These are phyloP conservation scores for Maniola hyperantus DNA, from an alignment of 2,888 invertebrate species.

Conservation along the genomic window DNA sequence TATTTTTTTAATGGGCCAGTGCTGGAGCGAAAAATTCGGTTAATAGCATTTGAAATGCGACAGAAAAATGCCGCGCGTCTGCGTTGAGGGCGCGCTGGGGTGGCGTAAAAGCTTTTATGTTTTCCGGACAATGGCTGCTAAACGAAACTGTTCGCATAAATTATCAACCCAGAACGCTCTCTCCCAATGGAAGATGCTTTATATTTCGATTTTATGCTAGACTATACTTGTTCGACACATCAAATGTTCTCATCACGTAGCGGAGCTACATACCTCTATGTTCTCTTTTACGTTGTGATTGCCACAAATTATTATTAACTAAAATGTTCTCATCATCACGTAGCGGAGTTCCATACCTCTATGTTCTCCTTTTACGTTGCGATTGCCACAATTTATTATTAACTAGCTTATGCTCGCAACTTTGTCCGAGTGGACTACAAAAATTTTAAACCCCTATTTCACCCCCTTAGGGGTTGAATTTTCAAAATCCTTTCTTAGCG, in stretches of 20 bases:
- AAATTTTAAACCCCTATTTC: too few species aligned
- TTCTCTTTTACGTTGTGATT: too few species aligned
- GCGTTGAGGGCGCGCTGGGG: slow-evolving; percentile 45
- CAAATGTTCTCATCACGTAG: background rate
- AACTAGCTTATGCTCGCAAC: too few species aligned
- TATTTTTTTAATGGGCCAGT: slow-evolving; percentile 48
- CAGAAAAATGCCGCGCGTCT: slow-evolving; percentile 42
- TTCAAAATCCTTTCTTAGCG: too few species aligned
- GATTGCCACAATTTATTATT: too few species aligned
- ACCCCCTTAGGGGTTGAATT: too few species aligned
- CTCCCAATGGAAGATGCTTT: slow-evolving; percentile 27
- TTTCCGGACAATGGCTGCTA: slow-evolving; percentile 60
- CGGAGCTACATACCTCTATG: background rate
- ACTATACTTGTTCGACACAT: slow-evolving; percentile 1
- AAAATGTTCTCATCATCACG: background rate
- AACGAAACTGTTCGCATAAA: slow-evolving; percentile 40
- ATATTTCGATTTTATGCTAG: slow-evolving; percentile 14
- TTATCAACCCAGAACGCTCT: slow-evolving; percentile 24
- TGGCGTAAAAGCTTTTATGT: slow-evolving; percentile 68
- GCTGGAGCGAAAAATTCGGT: slow-evolving; percentile 51
- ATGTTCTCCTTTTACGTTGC: background rate
- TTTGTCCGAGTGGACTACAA: too few species aligned
- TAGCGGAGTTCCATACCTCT: background rate
- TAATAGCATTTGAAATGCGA: slow-evolving; percentile 58
- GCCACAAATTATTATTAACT: too few species aligned